Evolutionary conservation across 2,888 invertebrate genomes (phyloP).

Genomic region (Melieria omissa): DNA sequence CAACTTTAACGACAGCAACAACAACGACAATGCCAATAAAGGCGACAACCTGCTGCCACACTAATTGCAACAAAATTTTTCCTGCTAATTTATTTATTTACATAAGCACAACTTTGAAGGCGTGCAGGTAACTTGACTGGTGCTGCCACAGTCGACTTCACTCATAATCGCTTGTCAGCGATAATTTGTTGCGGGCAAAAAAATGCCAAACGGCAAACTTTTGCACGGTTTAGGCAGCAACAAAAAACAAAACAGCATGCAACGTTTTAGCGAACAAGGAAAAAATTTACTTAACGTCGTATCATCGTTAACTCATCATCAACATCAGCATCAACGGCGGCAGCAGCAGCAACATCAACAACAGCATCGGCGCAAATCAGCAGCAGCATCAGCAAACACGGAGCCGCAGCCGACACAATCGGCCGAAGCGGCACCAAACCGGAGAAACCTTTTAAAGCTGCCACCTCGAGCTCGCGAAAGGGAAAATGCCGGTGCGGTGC

Average conservation of each 20-base stretch:
- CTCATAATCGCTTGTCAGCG: constrained; percentile 18
- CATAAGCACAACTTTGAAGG: constrained; percentile 26
- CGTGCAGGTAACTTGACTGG: neutral
- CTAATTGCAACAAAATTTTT: constrained; percentile 29
- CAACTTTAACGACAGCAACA: neutral
- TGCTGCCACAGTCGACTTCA: neutral
- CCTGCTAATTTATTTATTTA: constrained; percentile 21
- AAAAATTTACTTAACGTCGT: constrained; percentile 24
- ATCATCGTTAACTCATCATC: constrained; percentile 36
- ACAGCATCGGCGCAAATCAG: neutral
- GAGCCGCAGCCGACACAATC: neutral
- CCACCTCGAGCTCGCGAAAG: constrained; percentile 19
- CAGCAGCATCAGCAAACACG: constrained; percentile 6
- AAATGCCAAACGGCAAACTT: neutral
- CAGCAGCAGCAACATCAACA: constrained; percentile 13
- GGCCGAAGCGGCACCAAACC: constrained; percentile 7
- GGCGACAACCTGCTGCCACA: constrained; percentile 30
- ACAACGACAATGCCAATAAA: constrained; percentile 19
- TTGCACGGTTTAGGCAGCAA: neutral
- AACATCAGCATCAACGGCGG: constrained; percentile 9
- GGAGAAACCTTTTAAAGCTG: constrained; percentile 25
- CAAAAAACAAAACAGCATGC: constrained; percentile 19
- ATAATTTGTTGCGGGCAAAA: constrained; percentile 3
- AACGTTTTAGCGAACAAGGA: constrained; percentile 6
- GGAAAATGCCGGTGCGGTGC: constrained; percentile 1